Conservation (phyloP, 2,113 vertebrate species). For the Hiodon tergisus region DNA sequence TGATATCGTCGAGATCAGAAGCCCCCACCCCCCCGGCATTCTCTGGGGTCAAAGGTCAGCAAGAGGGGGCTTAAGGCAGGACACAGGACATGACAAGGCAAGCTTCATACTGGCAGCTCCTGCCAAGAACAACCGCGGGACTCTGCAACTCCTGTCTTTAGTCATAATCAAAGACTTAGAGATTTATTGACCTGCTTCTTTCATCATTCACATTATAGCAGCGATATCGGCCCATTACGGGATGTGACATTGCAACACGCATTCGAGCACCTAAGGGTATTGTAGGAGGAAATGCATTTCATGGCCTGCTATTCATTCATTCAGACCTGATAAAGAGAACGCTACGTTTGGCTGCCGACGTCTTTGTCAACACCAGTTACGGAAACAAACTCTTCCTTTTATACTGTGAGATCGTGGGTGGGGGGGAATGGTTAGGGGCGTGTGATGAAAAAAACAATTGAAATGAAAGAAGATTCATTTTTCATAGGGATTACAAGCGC, state of each 20-base stretch:
- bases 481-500: slow-evolving; percentile 47
- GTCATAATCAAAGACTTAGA: slow-evolving; percentile 60
- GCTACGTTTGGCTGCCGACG: not conserved
- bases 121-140: slow-evolving; percentile 64
- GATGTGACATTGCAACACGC: slow-evolving; percentile 57
- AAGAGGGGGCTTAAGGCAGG: slow-evolving; percentile 46
- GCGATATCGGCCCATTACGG: slow-evolving; percentile 69
- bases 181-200: slow-evolving; percentile 67
- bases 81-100: slow-evolving; percentile 30
- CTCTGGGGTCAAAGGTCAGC: slow-evolving; percentile 66
- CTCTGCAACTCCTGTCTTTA: slow-evolving; percentile 40
- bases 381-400: not conserved
- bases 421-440: not conserved
- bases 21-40: slow-evolving; percentile 44
- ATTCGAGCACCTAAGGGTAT: slow-evolving; percentile 26
- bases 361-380: not conserved
- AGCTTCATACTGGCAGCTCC: slow-evolving; percentile 40
- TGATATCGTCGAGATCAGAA: slow-evolving; percentile 57
- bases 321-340: not conserved
- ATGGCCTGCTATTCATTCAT: not conserved
- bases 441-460: not conserved
- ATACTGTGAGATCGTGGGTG: not conserved
- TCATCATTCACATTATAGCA: slow-evolving; percentile 62
- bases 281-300: slow-evolving; percentile 20
- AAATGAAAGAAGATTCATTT: slow-evolving; percentile 48